A percentile compares a stretch with the other conserved stretches of the same genome.
phyloP scores from a whole-genome alignment of 2,888 invertebrate genomes.

The Schizaphis graminum region DNA sequence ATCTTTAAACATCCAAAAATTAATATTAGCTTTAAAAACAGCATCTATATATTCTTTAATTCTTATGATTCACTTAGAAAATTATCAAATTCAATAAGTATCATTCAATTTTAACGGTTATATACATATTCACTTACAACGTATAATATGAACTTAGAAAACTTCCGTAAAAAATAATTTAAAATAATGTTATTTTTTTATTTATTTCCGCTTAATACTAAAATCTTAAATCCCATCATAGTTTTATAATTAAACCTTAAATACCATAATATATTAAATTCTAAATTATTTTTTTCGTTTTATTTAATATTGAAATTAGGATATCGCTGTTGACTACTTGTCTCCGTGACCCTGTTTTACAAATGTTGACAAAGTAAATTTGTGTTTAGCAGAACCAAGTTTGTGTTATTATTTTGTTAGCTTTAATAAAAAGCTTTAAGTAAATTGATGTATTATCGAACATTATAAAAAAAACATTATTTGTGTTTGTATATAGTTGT shows the following conservation, averaged over 20 bases:
- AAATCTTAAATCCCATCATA: neutral
- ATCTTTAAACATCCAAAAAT: no score
- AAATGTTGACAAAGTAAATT: neutral
- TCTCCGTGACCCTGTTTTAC: neutral
- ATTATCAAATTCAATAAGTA: no score
- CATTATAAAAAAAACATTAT: neutral
- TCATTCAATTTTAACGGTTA: no score
- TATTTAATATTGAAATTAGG: neutral
- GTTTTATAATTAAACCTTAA: no score
- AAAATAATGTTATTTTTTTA: no score
- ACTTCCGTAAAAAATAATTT: no score
- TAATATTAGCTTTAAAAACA: no score
- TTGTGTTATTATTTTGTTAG: neutral
- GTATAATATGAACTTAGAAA: no score
- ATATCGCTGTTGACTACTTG: neutral
- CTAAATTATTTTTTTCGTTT: neutral
- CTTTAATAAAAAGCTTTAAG: neutral
- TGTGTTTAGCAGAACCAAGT: neutral
- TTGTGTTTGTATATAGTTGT: neutral
- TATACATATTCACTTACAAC: no score
- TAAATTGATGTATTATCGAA: neutral
- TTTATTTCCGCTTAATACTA: neutral
- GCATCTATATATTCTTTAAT: no score
- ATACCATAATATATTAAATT: neutral
- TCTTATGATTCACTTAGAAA: no score